Conservation (phyloP, 2,113 vertebrate species). For the Scartelaos histophorus region DNA sequence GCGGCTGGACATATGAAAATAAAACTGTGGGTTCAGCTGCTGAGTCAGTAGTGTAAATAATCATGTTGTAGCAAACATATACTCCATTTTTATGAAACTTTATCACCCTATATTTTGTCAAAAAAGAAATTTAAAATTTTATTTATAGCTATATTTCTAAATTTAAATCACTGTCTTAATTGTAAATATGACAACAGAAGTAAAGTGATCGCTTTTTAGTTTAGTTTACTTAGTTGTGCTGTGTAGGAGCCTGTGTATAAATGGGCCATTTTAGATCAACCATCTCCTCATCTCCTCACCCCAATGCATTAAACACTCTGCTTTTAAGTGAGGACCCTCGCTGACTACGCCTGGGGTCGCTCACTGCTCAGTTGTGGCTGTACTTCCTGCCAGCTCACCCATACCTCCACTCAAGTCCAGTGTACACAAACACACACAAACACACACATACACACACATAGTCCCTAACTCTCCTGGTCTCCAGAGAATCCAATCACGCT, state of each 20-base stretch:
- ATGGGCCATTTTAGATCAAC: slow-evolving; percentile 54
- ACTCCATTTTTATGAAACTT: too few relatives aligned
- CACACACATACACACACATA: slow-evolving; percentile 23
- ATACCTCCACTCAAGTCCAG: slow-evolving; percentile 26
- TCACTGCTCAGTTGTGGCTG: slow-evolving; percentile 45
- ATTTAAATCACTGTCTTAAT: background rate
- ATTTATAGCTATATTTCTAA: too few relatives aligned
- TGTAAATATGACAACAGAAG: slow-evolving; percentile 22
- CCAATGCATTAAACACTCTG: slow-evolving; percentile 64
- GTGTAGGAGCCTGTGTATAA: slow-evolving; percentile 44
- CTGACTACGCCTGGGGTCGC: slow-evolving; percentile 56
- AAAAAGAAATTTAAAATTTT: too few relatives aligned
- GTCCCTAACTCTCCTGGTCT: slow-evolving; percentile 34
- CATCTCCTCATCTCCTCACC: slow-evolving; percentile 51
- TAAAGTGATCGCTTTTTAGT: slow-evolving; percentile 53
- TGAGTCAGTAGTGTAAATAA: too few relatives aligned
- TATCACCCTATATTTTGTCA: too few relatives aligned
- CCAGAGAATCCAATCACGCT: slow-evolving; percentile 72
- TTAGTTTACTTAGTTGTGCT: slow-evolving; percentile 38
- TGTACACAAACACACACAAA: slow-evolving; percentile 6
- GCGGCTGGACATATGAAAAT: too few relatives aligned
- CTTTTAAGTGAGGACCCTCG: slow-evolving; percentile 64
- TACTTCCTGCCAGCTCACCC: slow-evolving; percentile 38
- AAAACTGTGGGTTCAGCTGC: too few relatives aligned
- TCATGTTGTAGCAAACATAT: too few relatives aligned